Evolutionary conservation across 1,140 invertebrate species (phyloP), one percentile per base, ranked within the genome.

Genomic region (Acromyrmex heyeri): DNA sequence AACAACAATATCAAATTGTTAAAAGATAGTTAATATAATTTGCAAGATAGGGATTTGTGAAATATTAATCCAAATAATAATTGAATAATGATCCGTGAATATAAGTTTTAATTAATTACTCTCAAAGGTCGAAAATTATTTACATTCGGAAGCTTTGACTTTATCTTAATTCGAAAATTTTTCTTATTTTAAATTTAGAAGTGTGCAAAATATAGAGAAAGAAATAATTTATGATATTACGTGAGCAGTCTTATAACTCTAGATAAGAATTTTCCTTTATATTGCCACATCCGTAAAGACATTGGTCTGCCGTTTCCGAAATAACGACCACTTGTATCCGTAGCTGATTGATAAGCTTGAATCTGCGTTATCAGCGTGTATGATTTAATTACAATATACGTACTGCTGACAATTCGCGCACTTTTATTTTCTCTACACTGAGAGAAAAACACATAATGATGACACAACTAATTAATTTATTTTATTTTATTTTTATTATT

Each of bases 211-310:
- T 34, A 55, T 44, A 14, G 34, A 44, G 3, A 48, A 12, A 27
- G 1, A 38, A 21, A 24, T 44, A 10, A 27, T 78, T 48, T 24
- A 38, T 34, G n/a, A 59, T 75, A 67, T 21, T 48, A 67, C 3
- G 34, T 16, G 10, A 62, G 16, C 48, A 34, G n/a, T 61, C 21
- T 27, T 14, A 14, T n/a, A 27, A 64, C 4, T 50, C 38, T n/a
- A 21, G 77, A 81, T 81, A 81, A 69, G 21, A n/a, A 55, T 69
- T 79, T 34, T 59, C 8, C 14, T 81, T 38, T 38, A 65, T 65
- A 1, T 34, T 57, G 38, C 64, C 50, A 57, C 77, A 81, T 69
- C 77, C 77, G 48, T 21, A 44, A 24, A 55, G 57, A 78, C 27
- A 8, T 27, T 8, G 38, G 38, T 27, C 24, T 77, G 61, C 61